Evolutionary conservation across 2,888 invertebrate species (phyloP), one percentile per base, ranked within the genome.

Genomic region (Orthosia cruda): DNA sequence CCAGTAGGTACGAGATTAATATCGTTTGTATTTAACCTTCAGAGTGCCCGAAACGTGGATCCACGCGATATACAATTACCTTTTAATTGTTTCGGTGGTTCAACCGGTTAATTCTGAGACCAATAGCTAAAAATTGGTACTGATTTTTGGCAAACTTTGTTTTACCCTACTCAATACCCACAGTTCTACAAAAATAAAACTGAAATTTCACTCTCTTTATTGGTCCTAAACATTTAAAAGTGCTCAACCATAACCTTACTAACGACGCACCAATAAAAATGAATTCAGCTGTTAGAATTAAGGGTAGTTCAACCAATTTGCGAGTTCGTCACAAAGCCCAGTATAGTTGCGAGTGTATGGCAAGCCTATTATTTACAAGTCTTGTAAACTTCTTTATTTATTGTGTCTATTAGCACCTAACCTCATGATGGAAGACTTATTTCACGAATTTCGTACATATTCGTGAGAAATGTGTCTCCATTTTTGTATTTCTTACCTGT

Each of bases 331-430:
- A 54, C 57, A 5, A 78, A 69, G 20, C 16, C 50, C 74, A 45
- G 55, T 85, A 66, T 45, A 57, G 40, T 26, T 20, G 49, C 18
- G 18, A 63, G 58, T 76, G 57, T 75, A 72, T 64, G 69, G 18
- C 59, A 45, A 65, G 59, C 65, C 63, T 80, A 68, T 71, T 49
- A 11, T 61, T 80, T 84, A 81, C 57, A 63, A 72, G 74, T 65
- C 74, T 70, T 78, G 76, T 83, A 81, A 78, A 81, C 69, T 67
- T 74, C 55, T 80, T 78, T 83, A 86, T 86, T 86, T 88, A 87
- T 76, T 45, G 57, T 55, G 50, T 67, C 83, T 74, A 82, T 87
- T 86, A 84, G 67, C 80, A 76, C 71, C 66, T 78, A n/a, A 55
- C 66, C 58, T 70, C 32, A 49, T 23, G 55, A 9, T 20, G 40